Evolutionary conservation across 2,797 vertebrate species (phyloP).

Genomic region (Sandelia bainsii): DNA sequence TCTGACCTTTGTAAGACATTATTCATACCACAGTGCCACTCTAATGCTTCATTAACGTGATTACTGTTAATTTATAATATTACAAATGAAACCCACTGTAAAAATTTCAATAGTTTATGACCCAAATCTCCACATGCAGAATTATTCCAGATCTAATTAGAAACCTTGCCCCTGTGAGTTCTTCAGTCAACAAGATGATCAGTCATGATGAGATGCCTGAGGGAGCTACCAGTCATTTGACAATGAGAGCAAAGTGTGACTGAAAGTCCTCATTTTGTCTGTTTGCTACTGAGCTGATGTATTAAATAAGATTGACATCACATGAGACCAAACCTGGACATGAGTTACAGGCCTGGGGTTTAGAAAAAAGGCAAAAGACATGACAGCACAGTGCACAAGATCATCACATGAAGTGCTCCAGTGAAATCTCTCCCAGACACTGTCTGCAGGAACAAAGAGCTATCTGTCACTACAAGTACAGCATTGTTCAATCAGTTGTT

Average conservation of each 20-base stretch:
- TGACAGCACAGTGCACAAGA: constrained; percentile 21
- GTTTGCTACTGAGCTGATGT: constrained; percentile 11
- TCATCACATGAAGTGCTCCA: constrained; percentile 40
- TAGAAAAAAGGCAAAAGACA: constrained; percentile 18
- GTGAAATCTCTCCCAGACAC: constrained; percentile 34
- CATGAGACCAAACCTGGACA: constrained; percentile 34
- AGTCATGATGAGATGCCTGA: constrained; percentile 21
- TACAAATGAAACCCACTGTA: constrained; percentile 12
- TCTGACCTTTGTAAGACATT: constrained; percentile 7
- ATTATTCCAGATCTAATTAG: constrained; percentile 37
- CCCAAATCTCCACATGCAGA: constrained; percentile 32
- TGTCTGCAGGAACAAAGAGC: constrained; percentile 44
- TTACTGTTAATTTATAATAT: constrained; percentile 10
- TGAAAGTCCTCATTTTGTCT: constrained; percentile 42
- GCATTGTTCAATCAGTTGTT: constrained; percentile 53
- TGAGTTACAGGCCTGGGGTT: constrained; percentile 12
- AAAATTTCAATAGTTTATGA: constrained; percentile 29
- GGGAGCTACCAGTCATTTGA: constrained; percentile 19
- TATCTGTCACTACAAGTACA: constrained; percentile 44
- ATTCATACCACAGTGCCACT: not conserved
- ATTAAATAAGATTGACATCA: constrained; percentile 18
- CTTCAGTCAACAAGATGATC: constrained; percentile 43
- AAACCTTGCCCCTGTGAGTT: constrained; percentile 36
- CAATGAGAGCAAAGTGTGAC: constrained; percentile 22
- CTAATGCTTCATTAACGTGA: constrained; percentile 13